Evolutionary conservation across 30 jellyfish, hydroid and myxozoan species (phyloP), one percentile per base, ranked within the genome.

Genomic region (Hydra vulgaris): DNA sequence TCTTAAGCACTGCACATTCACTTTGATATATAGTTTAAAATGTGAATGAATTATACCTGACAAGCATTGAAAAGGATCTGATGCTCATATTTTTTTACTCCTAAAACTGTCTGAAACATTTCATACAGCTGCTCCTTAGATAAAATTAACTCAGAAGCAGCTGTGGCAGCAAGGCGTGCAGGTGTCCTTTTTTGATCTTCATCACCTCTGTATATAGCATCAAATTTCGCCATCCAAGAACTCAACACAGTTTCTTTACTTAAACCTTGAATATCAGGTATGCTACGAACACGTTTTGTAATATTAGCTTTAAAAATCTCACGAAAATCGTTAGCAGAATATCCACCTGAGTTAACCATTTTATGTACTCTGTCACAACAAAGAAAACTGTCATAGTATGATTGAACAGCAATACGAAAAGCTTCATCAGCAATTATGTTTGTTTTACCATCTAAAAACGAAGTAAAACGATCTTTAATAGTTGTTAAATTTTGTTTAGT

Each of bases 211-310:
- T 92, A 92, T 54, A 92, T 92, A 27, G 98, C 98, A 76, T 92
- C 98, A 81, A 92, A 92, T 78, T 92, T 92, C 20, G 98, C 98
- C 98, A 92, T 92, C 98, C 98, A 92, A 16, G 98, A 92, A 69
- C 96, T 92, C 85, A 92, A 79, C 15, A 92, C 98, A 0, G 98
- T 92, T 74, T 92, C 98, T 77, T 92, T 92, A 85, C 98, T 92
- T 18, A 92, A 82, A 53, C 98, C 98, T 79, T 86, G 96, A 23
- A 92, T 92, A 73, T 92, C 98, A 25, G 98, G 98, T 1, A 92
- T 81, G 82, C 86, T 87, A 53, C 95, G 66, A 1, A 92, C 98
- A 25, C 90, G 80, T 56, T 92, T 92, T 82, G 87, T 96, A 55
- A 92, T 92, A 76, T 80, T 86, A 23, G 98, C 94, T 80, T 92